A percentile compares a stretch with the other conserved stretches of the same genome.
phyloP scores from a whole-genome alignment of 2,888 invertebrate species.

The Ceriagrion tenellum region DNA sequence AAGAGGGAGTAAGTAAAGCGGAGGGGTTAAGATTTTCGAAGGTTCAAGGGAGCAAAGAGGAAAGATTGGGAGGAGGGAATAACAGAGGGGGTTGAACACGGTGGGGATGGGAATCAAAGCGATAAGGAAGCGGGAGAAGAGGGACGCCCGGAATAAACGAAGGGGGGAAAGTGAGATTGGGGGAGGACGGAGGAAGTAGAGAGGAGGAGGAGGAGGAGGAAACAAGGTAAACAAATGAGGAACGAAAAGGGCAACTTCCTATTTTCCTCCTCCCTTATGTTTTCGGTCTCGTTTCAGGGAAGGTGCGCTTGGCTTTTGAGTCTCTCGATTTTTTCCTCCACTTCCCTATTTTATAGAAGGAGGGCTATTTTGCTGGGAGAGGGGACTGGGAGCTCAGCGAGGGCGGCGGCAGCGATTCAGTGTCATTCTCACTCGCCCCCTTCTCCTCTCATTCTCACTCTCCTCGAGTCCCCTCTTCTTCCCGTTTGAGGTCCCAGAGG shows the following conservation, averaged over 20 bases:
- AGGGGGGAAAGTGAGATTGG: neutral
- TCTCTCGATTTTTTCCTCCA: neutral
- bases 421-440: neutral
- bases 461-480: neutral
- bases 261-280: slow-evolving; percentile 10
- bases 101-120: neutral
- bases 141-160: neutral
- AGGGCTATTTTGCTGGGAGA: neutral
- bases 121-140: neutral
- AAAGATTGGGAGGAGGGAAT: neutral
- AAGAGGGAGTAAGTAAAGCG: neutral
- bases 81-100: neutral
- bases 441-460: neutral
- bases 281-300: neutral
- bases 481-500: neutral
- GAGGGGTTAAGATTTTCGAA: neutral
- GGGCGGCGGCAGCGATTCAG: neutral
- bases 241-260: slow-evolving; percentile 55
- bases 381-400: neutral
- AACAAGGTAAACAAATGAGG: slow-evolving; percentile 63
- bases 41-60: neutral
- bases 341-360: neutral
- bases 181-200: neutral
- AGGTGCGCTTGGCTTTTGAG: neutral
- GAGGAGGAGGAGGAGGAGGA: slow-evolving; percentile 47